A percentile compares a stretch with the other conserved stretches of the same genome.
These are phyloP conservation scores for Phataginus tricuspis DNA, from an alignment of 2,797 vertebrate species.

Conservation along the genomic window DNA sequence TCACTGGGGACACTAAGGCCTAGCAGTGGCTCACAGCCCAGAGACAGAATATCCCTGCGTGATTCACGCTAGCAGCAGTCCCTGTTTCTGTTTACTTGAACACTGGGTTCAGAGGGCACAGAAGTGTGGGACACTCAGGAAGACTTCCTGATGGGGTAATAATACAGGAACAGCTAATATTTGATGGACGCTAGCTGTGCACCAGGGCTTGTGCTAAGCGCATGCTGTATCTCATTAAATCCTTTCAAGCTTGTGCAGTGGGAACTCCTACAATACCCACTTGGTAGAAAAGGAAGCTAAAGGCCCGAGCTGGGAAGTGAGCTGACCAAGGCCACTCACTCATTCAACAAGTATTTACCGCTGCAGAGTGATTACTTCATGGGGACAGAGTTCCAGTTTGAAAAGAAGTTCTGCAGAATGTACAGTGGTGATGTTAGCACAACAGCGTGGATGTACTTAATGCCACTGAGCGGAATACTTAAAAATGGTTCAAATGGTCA, in stretches of 20 bases:
- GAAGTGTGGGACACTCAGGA: not conserved
- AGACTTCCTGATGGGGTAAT: not conserved
- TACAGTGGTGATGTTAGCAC: fast-evolving
- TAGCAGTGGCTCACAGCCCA: not conserved
- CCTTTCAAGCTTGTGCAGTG: not conserved
- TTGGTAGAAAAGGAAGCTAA: not conserved
- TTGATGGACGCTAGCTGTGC: not conserved
- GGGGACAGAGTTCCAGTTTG: not conserved
- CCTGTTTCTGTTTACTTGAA: not conserved
- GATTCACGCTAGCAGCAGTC: not conserved
- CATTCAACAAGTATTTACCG: not conserved
- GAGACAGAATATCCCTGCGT: not conserved
- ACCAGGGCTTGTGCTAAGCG: not conserved
- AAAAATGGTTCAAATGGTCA: not conserved
- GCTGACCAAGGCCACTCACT: not conserved
- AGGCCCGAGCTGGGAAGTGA: not conserved
- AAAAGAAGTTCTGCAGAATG: not conserved
- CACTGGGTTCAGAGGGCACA: not conserved
- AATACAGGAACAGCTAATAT: not conserved
- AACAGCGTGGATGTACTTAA: fast-evolving
- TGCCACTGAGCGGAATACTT: not conserved
- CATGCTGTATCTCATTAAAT: not conserved
- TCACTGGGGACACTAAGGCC: not conserved
- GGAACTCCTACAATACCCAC: fast-evolving
- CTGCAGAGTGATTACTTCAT: not conserved